Evolutionary conservation across 2,888 invertebrate species (phyloP).

Genomic region (Erynnis tages): DNA sequence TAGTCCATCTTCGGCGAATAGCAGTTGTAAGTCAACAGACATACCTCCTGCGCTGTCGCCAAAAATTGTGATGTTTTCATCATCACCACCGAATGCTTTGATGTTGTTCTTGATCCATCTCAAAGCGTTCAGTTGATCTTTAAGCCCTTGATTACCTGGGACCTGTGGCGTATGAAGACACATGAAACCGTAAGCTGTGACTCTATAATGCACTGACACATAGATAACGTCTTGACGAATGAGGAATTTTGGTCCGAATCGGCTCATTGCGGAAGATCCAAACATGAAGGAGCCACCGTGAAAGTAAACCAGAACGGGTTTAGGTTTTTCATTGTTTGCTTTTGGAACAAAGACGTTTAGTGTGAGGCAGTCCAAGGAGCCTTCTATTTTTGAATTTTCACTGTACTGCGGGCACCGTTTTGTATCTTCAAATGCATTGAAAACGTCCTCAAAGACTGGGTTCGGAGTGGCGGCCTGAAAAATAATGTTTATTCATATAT

Average conservation of each 20-base stretch:
- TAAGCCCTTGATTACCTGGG: conserved; percentile 59
- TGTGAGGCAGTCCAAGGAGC: conserved; percentile 51
- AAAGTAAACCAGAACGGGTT: conserved; percentile 56
- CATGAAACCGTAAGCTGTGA: conserved; percentile 61
- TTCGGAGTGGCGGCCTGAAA: conserved; percentile 47
- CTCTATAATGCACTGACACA: conserved; percentile 57
- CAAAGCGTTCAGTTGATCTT: conserved; percentile 54
- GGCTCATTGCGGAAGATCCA: conserved; percentile 43
- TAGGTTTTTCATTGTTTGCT: conserved; percentile 40
- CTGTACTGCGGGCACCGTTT: conserved; percentile 51
- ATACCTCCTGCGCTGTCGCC: conserved; percentile 55
- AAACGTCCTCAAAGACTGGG: conserved; percentile 43
- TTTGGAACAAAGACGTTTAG: conserved; percentile 54
- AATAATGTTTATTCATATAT: too few relatives aligned
- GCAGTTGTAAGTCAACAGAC: conserved; percentile 50
- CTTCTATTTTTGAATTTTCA: conserved; percentile 24
- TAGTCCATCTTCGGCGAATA: conserved; percentile 45
- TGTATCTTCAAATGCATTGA: conserved; percentile 53
- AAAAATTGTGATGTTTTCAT: conserved; percentile 48
- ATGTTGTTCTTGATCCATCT: conserved; percentile 57
- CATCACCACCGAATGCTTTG: conserved; percentile 55
- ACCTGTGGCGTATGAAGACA: conserved; percentile 48
- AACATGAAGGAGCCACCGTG: conserved; percentile 47
- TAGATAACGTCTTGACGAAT: conserved; percentile 52
- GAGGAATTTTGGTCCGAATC: conserved; percentile 48